These are phyloP conservation scores for Smutsia gigantea DNA, from an alignment of 2,797 vertebrate species.

Conservation along the genomic window DNA sequence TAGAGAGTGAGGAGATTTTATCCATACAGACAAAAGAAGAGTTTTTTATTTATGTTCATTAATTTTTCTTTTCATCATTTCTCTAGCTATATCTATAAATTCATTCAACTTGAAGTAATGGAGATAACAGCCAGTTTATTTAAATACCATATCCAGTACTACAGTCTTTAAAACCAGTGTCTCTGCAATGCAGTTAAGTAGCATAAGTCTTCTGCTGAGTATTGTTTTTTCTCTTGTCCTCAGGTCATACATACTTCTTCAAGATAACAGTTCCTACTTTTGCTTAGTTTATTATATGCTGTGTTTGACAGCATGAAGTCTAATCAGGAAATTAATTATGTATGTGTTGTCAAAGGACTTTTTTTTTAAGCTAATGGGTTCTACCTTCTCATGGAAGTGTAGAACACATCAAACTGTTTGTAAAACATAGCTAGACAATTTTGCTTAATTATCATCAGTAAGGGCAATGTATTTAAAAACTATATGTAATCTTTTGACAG, in stretches of 20 bases:
- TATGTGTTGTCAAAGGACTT: neutral
- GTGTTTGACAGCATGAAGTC: neutral
- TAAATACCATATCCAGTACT: neutral
- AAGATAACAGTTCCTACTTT: neutral
- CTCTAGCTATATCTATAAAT: neutral
- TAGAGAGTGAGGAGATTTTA: neutral
- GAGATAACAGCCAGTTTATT: neutral
- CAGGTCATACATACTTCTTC: neutral
- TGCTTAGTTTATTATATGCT: neutral
- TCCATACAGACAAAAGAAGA: neutral
- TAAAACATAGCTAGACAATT: neutral
- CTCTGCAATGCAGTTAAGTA: neutral
- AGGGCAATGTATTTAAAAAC: neutral
- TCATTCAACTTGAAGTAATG: neutral
- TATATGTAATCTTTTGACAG: neutral
- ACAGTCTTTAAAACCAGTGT: neutral
- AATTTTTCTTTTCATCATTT: conserved; percentile 29
- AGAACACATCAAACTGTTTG: neutral
- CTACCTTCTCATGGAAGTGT: neutral
- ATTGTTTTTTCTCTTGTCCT: neutral
- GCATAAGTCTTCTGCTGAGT: neutral
- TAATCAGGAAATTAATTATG: neutral
- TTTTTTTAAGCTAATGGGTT: neutral
- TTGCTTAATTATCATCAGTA: neutral
- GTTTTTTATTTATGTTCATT: conserved; percentile 27